Evolutionary conservation across 2,888 invertebrate genomes (phyloP), one percentile per base, ranked within the genome.

Genomic region (Caenorhabditis afra): DNA sequence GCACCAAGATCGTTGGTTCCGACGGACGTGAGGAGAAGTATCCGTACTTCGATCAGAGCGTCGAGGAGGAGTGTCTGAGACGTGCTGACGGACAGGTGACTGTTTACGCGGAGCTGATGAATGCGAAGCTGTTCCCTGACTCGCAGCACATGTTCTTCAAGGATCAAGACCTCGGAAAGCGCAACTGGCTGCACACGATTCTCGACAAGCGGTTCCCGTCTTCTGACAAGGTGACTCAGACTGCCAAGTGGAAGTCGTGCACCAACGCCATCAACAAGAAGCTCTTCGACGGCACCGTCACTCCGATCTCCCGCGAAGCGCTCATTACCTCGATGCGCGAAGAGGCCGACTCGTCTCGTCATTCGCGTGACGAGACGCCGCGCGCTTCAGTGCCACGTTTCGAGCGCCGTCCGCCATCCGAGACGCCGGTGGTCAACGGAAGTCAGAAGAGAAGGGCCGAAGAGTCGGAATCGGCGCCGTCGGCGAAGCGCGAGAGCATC

Each of bases 241-340:
- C 68, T 5, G 77, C 83, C 18, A 86, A 86, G 50, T 86, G 86
- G 86, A 86, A 86, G 67, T 44, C 81, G 5, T 83, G 83, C 78
- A 85, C 86, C 10, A 81, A 81, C 18, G 81, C 84, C 10, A 86
- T 86, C 57, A 85, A 85, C 50, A 85, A 82, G 59, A 82, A 79
- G 37, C 73, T 65, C 4, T 57, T 64, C 29, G 79, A 77, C 35
- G 68, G 81, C 20, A 71, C 71, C 23, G 71, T 71, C 16, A 71
- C 71, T 57, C 71, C 71, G 18, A 71, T 57, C 68, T 52, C 59
- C n/a, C 50, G 35, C 52, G 73, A 74, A 37, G 73, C 65, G 4
- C 20, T 74, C 10, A 22, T 65, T 14, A 59, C 22, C 12, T 47
- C 22, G 52, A 11, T 52, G 5, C 29, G 52, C 29, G 52, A 52